A percentile compares a stretch with the other conserved stretches of the same genome.
Conservation (phyloP, 2,113 vertebrate species). For the Apodemus speciosus region DNA sequence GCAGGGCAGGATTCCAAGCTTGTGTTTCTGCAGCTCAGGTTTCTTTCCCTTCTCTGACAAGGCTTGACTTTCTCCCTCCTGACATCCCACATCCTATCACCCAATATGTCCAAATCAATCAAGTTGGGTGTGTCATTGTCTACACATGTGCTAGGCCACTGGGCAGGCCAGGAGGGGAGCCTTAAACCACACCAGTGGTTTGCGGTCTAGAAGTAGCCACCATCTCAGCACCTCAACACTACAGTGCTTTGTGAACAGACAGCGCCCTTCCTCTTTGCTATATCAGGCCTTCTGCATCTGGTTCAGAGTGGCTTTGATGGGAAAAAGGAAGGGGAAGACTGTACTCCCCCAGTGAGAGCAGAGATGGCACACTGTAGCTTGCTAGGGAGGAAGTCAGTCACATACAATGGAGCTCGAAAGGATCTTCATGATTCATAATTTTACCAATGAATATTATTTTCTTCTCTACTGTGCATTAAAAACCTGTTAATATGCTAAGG, state of each 20-base stretch:
- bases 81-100: slow-evolving; percentile 30
- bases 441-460: not conserved
- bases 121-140: slow-evolving; percentile 37
- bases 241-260: not conserved
- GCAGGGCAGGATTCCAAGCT: not conserved
- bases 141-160: not conserved
- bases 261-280: not conserved
- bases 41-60: not conserved
- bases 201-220: slow-evolving; percentile 47
- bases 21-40: not conserved
- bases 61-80: not conserved
- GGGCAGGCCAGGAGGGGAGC: not conserved
- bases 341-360: not conserved
- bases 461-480: not conserved
- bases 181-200: slow-evolving; percentile 20
- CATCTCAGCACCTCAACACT: not conserved
- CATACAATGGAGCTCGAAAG: not conserved
- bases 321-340: not conserved
- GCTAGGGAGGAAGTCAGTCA: not conserved
- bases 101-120: not conserved
- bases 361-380: not conserved
- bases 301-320: not conserved
- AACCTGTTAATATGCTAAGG: not conserved
- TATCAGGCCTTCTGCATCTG: not conserved
- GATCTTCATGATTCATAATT: not conserved